Conservation (phyloP, 2,888 invertebrate genomes). For the Geotrupes spiniger region DNA sequence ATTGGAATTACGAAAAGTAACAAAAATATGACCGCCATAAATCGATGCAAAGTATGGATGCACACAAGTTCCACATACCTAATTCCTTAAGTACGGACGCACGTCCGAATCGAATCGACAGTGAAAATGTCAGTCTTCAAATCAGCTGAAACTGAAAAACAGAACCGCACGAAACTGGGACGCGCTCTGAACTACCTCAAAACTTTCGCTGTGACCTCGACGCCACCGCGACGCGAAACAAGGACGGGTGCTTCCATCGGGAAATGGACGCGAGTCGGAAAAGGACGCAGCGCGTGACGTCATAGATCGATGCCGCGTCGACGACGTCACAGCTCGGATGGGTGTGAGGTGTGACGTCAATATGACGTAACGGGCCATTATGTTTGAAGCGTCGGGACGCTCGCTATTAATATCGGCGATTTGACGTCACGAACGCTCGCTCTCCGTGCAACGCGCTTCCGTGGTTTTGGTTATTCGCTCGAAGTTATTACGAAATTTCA, state of each 20-base stretch:
- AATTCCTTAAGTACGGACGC: too few relatives aligned
- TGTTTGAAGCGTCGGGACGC: slow-evolving; percentile 34
- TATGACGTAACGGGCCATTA: slow-evolving; percentile 36
- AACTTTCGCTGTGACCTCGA: slow-evolving; percentile 41
- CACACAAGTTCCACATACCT: too few relatives aligned
- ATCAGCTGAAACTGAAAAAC: slow-evolving; percentile 17
- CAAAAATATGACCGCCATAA: too few relatives aligned
- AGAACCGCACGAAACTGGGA: slow-evolving; percentile 24
- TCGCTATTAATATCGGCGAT: slow-evolving; percentile 36
- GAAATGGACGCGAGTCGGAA: neutral
- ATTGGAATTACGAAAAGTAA: too few relatives aligned
- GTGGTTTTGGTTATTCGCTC: slow-evolving; percentile 15
- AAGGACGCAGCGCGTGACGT: slow-evolving; percentile 32
- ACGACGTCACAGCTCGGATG: slow-evolving; percentile 37
- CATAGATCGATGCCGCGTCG: slow-evolving; percentile 36
- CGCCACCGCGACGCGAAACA: slow-evolving; percentile 32
- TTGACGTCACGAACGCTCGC: slow-evolving; percentile 36
- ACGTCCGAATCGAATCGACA: too few relatives aligned
- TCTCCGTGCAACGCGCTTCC: slow-evolving; percentile 20
- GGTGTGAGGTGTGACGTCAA: slow-evolving; percentile 38
- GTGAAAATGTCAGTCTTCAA: slow-evolving; percentile 1
- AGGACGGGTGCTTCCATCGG: slow-evolving; percentile 18
- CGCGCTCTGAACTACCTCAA: slow-evolving; percentile 34
- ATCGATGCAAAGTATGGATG: too few relatives aligned
- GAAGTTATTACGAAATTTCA: slow-evolving; percentile 12